Evolutionary conservation across 2,888 invertebrate species (phyloP), one percentile per base, ranked within the genome.

Genomic region (Seira musarum): DNA sequence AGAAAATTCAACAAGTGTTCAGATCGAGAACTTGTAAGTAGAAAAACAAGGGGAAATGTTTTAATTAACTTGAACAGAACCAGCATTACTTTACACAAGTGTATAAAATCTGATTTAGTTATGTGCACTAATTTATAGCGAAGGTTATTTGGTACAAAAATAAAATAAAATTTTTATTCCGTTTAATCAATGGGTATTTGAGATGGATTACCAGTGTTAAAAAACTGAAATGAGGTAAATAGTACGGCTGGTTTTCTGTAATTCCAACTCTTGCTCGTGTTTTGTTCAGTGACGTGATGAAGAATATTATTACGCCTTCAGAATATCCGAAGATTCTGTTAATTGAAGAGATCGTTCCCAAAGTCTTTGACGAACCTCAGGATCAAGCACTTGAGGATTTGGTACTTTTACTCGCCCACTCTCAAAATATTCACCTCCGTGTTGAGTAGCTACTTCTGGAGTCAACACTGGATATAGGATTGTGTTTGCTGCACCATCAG

Each of bases 401-500:
- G 69, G 40, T 17, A 10, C 1, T 40, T 35, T 40, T 2, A 80
- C 91, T 80, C 90, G 89, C 87, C 95, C 94, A 88, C 96, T 95
- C 87, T 93, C 93, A 40, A 96, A 92, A 88, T 96, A 97, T 3
- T 92, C 90, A 15, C 96, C 96, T 0, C 95, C 94, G 5, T 40
- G 25, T 87, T 91, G 90, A 1, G 92, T 92, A 88, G 95, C 93
- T 25, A 96, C 89, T 35, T 92, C 90, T 63, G 92, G 91, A 66
- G 94, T 92, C 15, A 96, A 91, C 87, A 94, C 94, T 8, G 95
- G 92, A 89, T 92, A 93, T 13, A 95, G 91, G 69, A 95, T 91
- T 0, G 95, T 92, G 79, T 92, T 91, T 0, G 97, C 94, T 22
- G 97, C 97, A 88, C 94, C 92, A 80, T 92, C 92, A 5, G 95